Evolutionary conservation across 2,797 vertebrate genomes (phyloP).

Genomic region (Tangara arthus): DNA sequence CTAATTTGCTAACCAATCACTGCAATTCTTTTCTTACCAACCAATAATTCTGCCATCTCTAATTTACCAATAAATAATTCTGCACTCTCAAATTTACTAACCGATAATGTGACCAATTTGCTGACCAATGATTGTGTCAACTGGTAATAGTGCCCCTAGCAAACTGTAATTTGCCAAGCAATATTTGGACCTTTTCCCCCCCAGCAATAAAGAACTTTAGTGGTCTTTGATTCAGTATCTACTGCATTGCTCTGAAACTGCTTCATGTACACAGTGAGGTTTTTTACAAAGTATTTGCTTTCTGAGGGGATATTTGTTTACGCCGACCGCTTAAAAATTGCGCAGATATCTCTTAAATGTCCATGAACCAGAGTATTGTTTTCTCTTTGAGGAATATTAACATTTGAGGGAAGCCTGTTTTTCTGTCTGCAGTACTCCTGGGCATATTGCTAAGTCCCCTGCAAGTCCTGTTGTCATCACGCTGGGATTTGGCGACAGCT

Average conservation of each 20-base stretch:
- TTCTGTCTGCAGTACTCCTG: background rate
- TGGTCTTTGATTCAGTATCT: constrained; percentile 57
- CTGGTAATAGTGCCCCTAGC: constrained; percentile 71
- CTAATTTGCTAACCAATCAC: constrained; percentile 79
- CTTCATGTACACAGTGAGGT: background rate
- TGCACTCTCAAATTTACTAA: constrained; percentile 79
- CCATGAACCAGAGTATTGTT: background rate
- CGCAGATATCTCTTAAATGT: background rate
- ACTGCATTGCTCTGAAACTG: constrained; percentile 15
- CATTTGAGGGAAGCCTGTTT: background rate
- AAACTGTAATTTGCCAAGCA: constrained; percentile 75
- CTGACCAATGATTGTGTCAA: constrained; percentile 78
- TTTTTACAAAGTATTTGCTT: background rate
- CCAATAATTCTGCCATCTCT: constrained; percentile 83
- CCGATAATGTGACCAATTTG: constrained; percentile 78
- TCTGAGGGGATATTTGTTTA: background rate
- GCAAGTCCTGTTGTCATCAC: background rate
- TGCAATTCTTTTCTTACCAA: constrained; percentile 74
- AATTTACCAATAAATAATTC: constrained; percentile 83
- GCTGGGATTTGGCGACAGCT: constrained; percentile 7
- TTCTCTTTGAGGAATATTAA: background rate
- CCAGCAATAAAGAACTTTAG: constrained; percentile 65
- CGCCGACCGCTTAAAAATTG: background rate
- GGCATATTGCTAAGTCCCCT: background rate
- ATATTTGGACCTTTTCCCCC: constrained; percentile 59